Conservation (phyloP, 2,113 vertebrate genomes). For the Pangasianodon gigas region DNA sequence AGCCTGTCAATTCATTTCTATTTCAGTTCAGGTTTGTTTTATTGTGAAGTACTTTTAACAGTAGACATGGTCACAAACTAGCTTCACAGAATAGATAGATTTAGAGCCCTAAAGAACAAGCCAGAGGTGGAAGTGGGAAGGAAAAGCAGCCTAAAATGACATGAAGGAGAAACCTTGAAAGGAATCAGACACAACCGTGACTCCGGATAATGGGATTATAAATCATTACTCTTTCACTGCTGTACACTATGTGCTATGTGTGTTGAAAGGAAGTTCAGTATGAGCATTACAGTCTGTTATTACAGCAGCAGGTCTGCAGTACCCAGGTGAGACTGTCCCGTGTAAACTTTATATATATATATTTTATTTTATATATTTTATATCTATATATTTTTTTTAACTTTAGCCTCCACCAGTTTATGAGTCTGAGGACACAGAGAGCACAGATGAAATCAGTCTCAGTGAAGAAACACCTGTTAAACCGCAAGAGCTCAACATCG, state of each 20-base stretch:
- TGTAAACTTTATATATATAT: not conserved
- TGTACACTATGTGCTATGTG: not conserved
- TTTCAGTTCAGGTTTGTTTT: not conserved
- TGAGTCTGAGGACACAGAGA: constrained; percentile 44
- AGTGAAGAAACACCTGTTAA: constrained; percentile 46
- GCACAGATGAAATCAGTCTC: constrained; percentile 52
- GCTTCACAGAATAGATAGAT: not conserved
- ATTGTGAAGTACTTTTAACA: not conserved
- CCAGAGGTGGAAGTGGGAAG: not conserved
- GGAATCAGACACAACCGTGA: not conserved
- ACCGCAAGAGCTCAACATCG: constrained; percentile 53
- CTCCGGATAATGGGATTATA: too few species aligned
- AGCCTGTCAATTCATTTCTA: not conserved
- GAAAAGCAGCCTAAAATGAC: not conserved
- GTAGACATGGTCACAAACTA: not conserved
- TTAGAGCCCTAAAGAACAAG: not conserved
- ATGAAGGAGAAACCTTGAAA: not conserved
- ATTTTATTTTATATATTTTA: too few species aligned
- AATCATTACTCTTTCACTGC: not conserved
- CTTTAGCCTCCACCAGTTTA: constrained; percentile 55
- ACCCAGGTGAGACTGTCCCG: not conserved
- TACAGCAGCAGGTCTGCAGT: not conserved
- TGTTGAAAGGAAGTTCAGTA: not conserved
- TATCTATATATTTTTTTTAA: too few species aligned
- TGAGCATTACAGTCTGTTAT: not conserved